Evolutionary conservation across 2,888 invertebrate species (phyloP), one percentile per base, ranked within the genome.

Genomic region (Itoplectis maculator): DNA sequence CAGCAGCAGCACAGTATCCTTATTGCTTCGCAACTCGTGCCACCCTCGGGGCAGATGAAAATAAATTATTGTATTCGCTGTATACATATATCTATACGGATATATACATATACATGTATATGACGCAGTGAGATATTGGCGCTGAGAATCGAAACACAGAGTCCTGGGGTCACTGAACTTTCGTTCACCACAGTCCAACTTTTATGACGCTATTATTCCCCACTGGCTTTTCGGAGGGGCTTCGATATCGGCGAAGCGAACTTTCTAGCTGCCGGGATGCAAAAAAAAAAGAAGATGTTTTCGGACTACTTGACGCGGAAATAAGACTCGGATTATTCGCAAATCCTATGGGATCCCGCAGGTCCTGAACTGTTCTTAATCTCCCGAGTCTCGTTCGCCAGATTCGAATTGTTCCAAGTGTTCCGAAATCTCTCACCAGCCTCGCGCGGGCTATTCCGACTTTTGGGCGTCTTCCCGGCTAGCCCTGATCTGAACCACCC

Each of bases 31-130:
- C 18, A 63, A 3, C 20, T 63, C 37, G 40, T 63, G 63, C 63
- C 18, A 40, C 63, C 37, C 63, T 63, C 63, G 18, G 63, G 63
- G 20, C 42, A 42, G 40, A 63, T 63, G 63, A 63, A 63, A 63
- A 63, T 42, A 63, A 40, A 63, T 63, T 63, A 37, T 63, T 42
- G 40, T 63, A 11, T 40, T 20, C n/a, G 40, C 11, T 40, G 40
- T 40, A 18, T 18, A 37, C 18, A 35, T 59, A 59, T 54, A 54
- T 11, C 1, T 54, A 8, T 54, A 35, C 13, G n/a, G n/a, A n/a
- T 40, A 35, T 59, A 59, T 54, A 54, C 23, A 7, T 54, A 8
- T 54, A 35, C 13, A 13, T 56, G 7, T 2, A 42, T 56, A 13
- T 18, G 18, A 18, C 20, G 29, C 11, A 40, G 4, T 63, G 40